phyloP scores from a whole-genome alignment of 2,888 invertebrate genomes.

The Erebia epiphron region DNA sequence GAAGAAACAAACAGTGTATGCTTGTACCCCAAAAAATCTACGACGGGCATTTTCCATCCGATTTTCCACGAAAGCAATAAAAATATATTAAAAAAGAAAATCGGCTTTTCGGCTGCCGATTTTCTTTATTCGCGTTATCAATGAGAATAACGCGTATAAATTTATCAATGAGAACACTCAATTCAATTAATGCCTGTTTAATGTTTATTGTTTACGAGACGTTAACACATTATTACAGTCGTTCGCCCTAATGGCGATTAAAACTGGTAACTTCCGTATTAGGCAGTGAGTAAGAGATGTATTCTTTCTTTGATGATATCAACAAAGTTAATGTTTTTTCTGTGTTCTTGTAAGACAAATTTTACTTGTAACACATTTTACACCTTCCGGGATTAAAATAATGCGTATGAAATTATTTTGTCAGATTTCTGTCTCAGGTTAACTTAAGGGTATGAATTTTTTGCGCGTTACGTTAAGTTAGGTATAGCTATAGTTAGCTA shows the following conservation, averaged over 20 bases:
- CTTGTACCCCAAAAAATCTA: no score
- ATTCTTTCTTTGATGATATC: constrained; percentile 12
- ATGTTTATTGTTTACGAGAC: constrained; percentile 38
- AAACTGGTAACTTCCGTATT: constrained; percentile 28
- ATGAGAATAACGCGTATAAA: no score
- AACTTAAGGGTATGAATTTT: no score
- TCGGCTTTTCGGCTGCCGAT: constrained; percentile 21
- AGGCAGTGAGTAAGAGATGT: constrained; percentile 20
- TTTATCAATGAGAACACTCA: constrained; percentile 47
- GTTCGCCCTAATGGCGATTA: constrained; percentile 24
- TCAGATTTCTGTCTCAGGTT: no score
- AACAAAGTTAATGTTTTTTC: constrained; percentile 28
- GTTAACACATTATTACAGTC: constrained; percentile 31
- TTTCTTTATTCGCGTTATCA: constrained; percentile 48
- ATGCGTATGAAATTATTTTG: no score
- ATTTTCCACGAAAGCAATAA: no score
- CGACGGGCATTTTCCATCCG: no score
- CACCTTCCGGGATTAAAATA: not conserved
- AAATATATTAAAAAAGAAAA: constrained; percentile 46
- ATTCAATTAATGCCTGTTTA: constrained; percentile 48
- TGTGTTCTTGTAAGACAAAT: constrained; percentile 9
- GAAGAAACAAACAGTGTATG: no score
- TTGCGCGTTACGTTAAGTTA: no score
- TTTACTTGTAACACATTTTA: not conserved
- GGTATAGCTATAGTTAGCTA: no score